These are phyloP conservation scores for Smittia sp. DNA, from an alignment of 2,888 invertebrate species.

Conservation along the genomic window DNA sequence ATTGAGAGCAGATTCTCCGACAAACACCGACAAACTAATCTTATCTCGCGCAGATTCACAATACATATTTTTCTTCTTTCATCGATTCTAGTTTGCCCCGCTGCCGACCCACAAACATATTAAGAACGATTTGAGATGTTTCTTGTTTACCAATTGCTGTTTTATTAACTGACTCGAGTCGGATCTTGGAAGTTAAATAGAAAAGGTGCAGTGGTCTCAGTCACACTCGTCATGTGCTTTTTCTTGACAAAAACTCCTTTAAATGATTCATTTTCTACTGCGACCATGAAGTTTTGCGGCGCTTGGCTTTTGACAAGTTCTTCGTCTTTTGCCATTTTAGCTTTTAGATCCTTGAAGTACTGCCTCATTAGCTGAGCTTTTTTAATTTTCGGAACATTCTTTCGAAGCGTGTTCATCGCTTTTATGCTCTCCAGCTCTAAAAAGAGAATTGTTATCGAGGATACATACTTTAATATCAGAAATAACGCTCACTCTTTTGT, in stretches of 20 bases:
- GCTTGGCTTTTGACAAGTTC: not conserved
- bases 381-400: conserved; percentile 20
- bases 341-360: conserved; percentile 25
- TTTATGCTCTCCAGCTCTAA: conserved; percentile 10
- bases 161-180: no score
- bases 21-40: no score
- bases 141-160: no score
- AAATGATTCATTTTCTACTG: not conserved
- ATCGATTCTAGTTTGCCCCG: no score
- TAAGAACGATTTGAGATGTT: no score
- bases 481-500: conserved; percentile 11
- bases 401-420: conserved; percentile 17
- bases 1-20: not conserved
- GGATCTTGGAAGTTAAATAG: no score
- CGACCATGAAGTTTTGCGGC: not conserved
- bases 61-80: no score
- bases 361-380: conserved; percentile 20
- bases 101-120: no score
- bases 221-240: not conserved
- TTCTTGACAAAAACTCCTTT: conserved; percentile 2
- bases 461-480: not conserved
- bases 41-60: no score
- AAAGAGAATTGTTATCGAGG: no score
- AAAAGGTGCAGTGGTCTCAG: no score
- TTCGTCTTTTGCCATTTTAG: conserved; percentile 25